Evolutionary conservation across 2,113 vertebrate species (phyloP), one percentile per base, ranked within the genome.

Genomic region (Brachypodius melanocephalos): DNA sequence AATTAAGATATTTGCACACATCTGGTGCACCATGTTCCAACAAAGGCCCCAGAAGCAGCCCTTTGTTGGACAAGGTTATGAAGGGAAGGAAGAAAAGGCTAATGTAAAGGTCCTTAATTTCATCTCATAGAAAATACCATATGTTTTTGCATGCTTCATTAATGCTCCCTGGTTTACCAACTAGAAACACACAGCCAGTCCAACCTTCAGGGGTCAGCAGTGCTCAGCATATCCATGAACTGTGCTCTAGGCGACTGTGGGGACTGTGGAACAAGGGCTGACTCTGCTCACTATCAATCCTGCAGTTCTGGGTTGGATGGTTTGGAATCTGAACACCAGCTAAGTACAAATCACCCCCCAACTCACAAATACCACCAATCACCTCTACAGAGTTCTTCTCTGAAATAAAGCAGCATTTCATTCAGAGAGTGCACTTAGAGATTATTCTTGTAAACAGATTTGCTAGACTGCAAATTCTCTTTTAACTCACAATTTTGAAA

Each of bases 151-250:
- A 83, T 57, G 83, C 75, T 95, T 91, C 92, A 67, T 94, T 93
- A 86, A 88, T 68, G 65, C 13, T 86, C 16, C 52, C 52, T 75
- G 72, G 26, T 94, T 71, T 78, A 32, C 55, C 0, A 1, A 52
- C 21, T 63, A 80, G 36, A 88, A 90, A 91, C 3, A 26, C 63
- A 79, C 59, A 55, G 29, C 45, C 12, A 87, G n/a, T 89, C 83
- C 88, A 92, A 79, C 93, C 97, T 97, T 96, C 93, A 95, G 93
- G 91, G 91, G 92, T 95, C 95, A 96, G 93, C 76, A 88, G 90
- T 88, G 93, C 85, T 90, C 92, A 96, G 85, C 46, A 19, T 58
- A 96, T 85, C 80, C 69, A 34, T 52, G 32, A 75, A 88, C 22
- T 24, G 66, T 6, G 25, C 74, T 72, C 42, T 14, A 45, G 62